Evolutionary conservation across 2,113 vertebrate species (phyloP).

Genomic region (Phrynocephalus versicolor): DNA sequence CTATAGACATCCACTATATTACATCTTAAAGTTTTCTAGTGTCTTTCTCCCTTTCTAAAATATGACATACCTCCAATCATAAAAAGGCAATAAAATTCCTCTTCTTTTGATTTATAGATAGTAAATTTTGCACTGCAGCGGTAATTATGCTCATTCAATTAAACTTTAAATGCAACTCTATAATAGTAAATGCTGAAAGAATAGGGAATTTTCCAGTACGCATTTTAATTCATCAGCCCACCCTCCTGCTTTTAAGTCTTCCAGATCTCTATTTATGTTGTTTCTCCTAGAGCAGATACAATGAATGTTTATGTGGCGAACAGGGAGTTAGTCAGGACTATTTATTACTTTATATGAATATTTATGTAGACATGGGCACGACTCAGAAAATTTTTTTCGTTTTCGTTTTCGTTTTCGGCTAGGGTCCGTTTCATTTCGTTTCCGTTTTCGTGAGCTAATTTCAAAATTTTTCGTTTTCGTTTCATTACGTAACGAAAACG

Average conservation of each 20-base stretch:
- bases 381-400: too few species aligned
- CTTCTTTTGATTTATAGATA: rapidly evolving
- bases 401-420: too few species aligned
- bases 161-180: not conserved
- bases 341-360: too few species aligned
- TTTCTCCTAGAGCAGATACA: not conserved
- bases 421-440: too few species aligned
- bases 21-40: not conserved
- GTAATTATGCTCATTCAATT: not conserved
- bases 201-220: not conserved
- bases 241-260: not conserved
- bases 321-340: too few species aligned
- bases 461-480: too few species aligned
- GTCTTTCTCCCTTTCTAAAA: not conserved
- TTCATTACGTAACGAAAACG: too few species aligned
- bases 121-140: not conserved
- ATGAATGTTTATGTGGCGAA: too few species aligned
- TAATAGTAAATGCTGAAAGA: not conserved
- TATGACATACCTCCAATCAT: not conserved
- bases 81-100: not conserved
- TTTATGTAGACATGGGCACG: too few species aligned
- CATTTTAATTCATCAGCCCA: not conserved
- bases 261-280: not conserved
- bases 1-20: not conserved
- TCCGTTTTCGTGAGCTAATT: too few species aligned